Conservation (phyloP, 2,888 invertebrate species). For the Toxonevra muliebris region DNA sequence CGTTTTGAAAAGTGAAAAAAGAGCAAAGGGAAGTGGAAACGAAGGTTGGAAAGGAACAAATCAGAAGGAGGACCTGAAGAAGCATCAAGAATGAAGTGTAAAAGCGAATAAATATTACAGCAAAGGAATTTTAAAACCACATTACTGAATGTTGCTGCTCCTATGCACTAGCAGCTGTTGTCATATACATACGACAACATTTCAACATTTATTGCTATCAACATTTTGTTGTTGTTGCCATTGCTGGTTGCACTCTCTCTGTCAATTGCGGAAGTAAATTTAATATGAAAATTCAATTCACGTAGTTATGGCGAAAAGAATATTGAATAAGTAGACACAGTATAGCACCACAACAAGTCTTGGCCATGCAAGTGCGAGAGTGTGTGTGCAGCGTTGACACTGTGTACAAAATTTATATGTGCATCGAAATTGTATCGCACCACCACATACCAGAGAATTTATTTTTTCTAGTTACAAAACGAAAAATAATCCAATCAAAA, state of each 20-base stretch:
- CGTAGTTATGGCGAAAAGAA: slow-evolving; percentile 1
- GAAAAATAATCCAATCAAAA: too few species aligned
- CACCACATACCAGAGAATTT: too few species aligned
- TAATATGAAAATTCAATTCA: slow-evolving; percentile 4
- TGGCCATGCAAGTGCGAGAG: not conserved
- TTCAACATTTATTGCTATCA: not conserved
- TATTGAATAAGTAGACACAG: not conserved
- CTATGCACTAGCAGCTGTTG: too few species aligned
- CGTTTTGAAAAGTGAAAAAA: not conserved
- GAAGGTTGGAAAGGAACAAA: too few species aligned
- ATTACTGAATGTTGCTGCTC: not conserved
- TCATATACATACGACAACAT: too few species aligned
- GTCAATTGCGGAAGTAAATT: not conserved
- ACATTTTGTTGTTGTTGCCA: not conserved
- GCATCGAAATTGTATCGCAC: too few species aligned
- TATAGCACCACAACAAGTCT: not conserved
- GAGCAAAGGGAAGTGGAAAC: too few species aligned
- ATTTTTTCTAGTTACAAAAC: too few species aligned
- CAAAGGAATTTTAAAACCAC: not conserved
- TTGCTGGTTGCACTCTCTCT: not conserved
- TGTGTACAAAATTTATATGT: not conserved
- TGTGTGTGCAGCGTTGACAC: not conserved
- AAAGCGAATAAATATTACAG: not conserved
- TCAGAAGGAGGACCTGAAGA: too few species aligned
- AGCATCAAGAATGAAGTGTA: not conserved